phyloP scores from a whole-genome alignment of 2,113 vertebrate species.

The Hydrolagus affinis region DNA sequence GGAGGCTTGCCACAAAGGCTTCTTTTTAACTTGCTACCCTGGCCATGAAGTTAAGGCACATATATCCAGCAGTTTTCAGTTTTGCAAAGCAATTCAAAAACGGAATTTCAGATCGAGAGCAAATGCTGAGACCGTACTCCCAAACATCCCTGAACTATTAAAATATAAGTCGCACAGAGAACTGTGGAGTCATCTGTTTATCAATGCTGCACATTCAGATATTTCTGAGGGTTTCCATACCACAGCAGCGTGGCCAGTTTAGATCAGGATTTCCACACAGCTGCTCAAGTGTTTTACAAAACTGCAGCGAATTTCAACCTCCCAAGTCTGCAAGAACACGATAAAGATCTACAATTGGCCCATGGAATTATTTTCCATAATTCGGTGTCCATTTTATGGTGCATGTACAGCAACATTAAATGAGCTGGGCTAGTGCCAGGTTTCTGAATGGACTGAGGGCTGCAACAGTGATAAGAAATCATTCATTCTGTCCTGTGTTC shows the following conservation, averaged over 20 bases:
- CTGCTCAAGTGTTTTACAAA: not conserved
- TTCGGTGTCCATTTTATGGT: not conserved
- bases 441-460: not conserved
- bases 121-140: not conserved
- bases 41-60: not conserved
- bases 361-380: not conserved
- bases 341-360: not conserved
- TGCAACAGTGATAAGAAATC: not conserved
- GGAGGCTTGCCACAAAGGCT: not conserved
- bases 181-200: not conserved
- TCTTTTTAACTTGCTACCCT: not conserved
- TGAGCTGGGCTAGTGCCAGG: not conserved
- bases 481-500: not conserved
- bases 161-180: not conserved
- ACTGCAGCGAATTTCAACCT: not conserved
- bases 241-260: not conserved
- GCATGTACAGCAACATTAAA: not conserved
- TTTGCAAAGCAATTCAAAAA: not conserved
- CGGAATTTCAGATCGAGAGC: not conserved
- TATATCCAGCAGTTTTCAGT: not conserved
- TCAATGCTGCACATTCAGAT: slow-evolving; percentile 1
- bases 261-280: not conserved
- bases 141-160: not conserved
- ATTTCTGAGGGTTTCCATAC: not conserved
- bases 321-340: not conserved